A percentile compares a stretch with the other conserved stretches of the same genome.
phyloP scores from a whole-genome alignment of 2,888 invertebrate genomes.

The Andrena dorsata region DNA sequence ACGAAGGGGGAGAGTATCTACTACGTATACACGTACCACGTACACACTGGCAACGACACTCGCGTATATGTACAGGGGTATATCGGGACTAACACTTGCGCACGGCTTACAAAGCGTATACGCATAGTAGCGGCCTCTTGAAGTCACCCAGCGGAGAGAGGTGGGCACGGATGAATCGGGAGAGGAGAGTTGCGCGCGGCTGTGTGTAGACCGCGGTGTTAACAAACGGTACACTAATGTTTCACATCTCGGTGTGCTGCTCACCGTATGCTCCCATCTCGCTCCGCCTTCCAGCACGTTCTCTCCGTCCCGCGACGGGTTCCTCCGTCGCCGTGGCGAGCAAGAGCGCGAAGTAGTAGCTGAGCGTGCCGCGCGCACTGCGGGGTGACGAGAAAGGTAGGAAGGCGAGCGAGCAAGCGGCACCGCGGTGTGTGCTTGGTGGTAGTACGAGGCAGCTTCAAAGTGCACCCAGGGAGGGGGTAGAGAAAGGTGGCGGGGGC shows the following conservation, averaged over 20 bases:
- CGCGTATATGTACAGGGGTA: slow-evolving; percentile 30
- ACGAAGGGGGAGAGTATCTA: slow-evolving; percentile 41
- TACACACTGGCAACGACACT: slow-evolving; percentile 54
- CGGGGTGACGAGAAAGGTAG: slow-evolving; percentile 74
- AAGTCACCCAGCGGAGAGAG: slow-evolving; percentile 39
- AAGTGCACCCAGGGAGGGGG: slow-evolving; percentile 60
- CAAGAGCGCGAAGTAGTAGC: slow-evolving; percentile 80
- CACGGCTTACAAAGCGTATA: slow-evolving; percentile 59
- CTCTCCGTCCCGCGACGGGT: slow-evolving; percentile 65
- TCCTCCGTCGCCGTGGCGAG: slow-evolving; percentile 75
- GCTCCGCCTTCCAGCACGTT: slow-evolving; percentile 27
- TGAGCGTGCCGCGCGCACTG: slow-evolving; percentile 70
- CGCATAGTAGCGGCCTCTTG: slow-evolving; percentile 67
- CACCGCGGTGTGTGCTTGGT: slow-evolving; percentile 55
- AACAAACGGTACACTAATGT: slow-evolving; percentile 85
- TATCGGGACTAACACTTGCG: slow-evolving; percentile 3
- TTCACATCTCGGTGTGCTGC: slow-evolving; percentile 82
- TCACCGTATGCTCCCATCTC: slow-evolving; percentile 57
- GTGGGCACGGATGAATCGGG: slow-evolving; percentile 39
- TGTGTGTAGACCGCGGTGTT: slow-evolving; percentile 83
- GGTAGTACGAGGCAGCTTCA: slow-evolving; percentile 71
- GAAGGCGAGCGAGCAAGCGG: slow-evolving; percentile 52
- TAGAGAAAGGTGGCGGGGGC: slow-evolving; percentile 79
- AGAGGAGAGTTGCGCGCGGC: slow-evolving; percentile 65
- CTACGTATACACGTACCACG: slow-evolving; percentile 17